A percentile compares a stretch with the other conserved stretches of the same genome.
Evolutionary conservation across 2,113 vertebrate species (phyloP).

Genomic region (Strix aluco): DNA sequence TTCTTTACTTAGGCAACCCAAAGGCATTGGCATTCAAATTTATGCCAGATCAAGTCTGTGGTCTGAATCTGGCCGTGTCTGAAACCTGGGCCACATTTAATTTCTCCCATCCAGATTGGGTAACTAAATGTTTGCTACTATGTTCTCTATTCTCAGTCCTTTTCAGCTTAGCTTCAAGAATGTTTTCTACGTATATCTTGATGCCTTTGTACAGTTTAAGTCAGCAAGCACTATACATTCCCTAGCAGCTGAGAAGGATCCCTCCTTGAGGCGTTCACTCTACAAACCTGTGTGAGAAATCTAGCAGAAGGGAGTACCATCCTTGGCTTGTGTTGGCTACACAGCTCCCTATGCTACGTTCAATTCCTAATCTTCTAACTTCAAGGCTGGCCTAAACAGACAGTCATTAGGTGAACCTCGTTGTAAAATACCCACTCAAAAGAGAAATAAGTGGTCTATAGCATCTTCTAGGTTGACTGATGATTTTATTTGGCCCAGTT

Average conservation of each 20-base stretch:
- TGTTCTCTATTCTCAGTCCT: neutral
- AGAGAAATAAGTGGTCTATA: neutral
- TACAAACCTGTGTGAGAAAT: neutral
- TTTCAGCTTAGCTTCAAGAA: neutral
- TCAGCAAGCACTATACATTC: neutral
- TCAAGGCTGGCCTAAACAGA: neutral
- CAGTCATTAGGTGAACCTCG: neutral
- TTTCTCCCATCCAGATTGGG: neutral
- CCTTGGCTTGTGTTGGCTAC: neutral
- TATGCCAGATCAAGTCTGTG: neutral
- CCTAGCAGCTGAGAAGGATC: neutral
- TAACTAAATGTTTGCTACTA: neutral
- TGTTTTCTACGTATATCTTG: neutral
- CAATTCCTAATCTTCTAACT: neutral
- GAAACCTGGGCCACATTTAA: neutral
- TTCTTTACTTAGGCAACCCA: neutral
- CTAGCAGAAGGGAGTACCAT: neutral
- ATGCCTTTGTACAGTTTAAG: neutral
- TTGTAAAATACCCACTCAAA: neutral
- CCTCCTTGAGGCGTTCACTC: neutral
- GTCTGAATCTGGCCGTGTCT: neutral
- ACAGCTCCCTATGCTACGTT: neutral
- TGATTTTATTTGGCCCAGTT: neutral
- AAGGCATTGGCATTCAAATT: neutral
- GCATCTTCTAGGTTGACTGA: neutral